Evolutionary conservation across 2,113 vertebrate species (phyloP).

Genomic region (Ctenomys sociabilis): DNA sequence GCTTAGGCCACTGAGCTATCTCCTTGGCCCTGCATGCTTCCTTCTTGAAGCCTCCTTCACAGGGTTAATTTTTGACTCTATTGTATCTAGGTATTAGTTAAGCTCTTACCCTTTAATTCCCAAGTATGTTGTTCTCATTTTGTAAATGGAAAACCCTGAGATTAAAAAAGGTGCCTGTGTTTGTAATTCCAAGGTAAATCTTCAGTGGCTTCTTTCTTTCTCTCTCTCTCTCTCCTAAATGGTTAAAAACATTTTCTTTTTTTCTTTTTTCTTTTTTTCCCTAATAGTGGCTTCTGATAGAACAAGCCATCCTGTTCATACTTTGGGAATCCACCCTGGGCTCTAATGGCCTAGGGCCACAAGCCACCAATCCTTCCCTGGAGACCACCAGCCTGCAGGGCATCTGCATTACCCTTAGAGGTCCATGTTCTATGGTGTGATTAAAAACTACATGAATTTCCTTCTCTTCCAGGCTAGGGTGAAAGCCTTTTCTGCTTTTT

Average conservation of each 20-base stretch:
- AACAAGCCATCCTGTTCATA: background rate
- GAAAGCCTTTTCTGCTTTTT: background rate
- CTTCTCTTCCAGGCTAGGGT: background rate
- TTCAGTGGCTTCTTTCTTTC: background rate
- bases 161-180: background rate
- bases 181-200: background rate
- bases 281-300: background rate
- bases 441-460: background rate
- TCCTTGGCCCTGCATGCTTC: no score
- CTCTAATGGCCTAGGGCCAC: background rate
- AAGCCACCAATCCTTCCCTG: accelerated
- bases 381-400: accelerated
- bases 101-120: background rate
- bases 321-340: no score
- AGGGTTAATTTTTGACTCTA: background rate
- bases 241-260: no score
- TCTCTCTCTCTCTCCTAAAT: no score
- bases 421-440: background rate
- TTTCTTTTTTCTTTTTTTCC: no score
- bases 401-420: background rate
- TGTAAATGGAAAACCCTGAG: background rate
- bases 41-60: background rate
- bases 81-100: background rate
- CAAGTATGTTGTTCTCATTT: background rate
- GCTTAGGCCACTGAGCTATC: no score